A percentile compares a stretch with the other conserved stretches of the same genome.
These are phyloP conservation scores for Patiria pectinifera DNA, from an alignment of 53 echinoderm and acorn worm genomes.

Conservation along the genomic window DNA sequence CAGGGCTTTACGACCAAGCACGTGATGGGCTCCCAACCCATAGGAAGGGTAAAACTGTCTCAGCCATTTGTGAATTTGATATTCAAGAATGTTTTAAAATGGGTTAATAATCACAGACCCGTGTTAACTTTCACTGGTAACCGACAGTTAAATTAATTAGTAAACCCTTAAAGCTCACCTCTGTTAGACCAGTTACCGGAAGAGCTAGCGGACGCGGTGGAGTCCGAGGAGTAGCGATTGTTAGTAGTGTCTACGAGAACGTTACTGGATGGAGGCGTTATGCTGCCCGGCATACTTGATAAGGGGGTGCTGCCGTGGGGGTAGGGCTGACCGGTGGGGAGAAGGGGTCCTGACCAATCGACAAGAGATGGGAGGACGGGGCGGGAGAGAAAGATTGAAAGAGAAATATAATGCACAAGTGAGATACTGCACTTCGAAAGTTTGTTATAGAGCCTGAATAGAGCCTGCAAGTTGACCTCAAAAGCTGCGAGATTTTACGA, in stretches of 20 bases:
- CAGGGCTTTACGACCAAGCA: too few species aligned
- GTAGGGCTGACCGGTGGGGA: conserved; percentile 74
- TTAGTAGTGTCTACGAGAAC: conserved; percentile 74
- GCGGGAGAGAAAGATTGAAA: not conserved
- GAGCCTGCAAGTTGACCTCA: too few species aligned
- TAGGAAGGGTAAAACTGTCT: too few species aligned
- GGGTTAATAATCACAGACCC: too few species aligned
- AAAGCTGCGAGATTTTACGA: too few species aligned
- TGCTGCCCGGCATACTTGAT: conserved; percentile 65
- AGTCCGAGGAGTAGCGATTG: conserved; percentile 93
- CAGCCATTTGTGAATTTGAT: too few species aligned
- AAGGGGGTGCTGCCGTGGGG: conserved; percentile 71
- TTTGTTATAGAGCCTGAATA: not conserved
- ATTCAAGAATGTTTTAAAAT: too few species aligned
- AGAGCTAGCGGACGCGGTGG: conserved; percentile 91
- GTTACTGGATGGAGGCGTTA: conserved; percentile 48
- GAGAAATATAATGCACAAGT: not conserved
- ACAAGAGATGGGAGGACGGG: not conserved
- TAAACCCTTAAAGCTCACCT: conserved; percentile 68
- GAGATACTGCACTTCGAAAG: not conserved
- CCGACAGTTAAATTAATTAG: not conserved
- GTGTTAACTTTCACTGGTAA: conserved; percentile 5
- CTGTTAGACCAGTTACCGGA: conserved; percentile 96
- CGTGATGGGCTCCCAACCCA: too few species aligned
- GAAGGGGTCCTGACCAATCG: conserved; percentile 38